A percentile compares a stretch with the other conserved stretches of the same genome.
These are phyloP conservation scores for Pseudomyrmex concolor DNA, from an alignment of 1,140 invertebrate species.

Conservation along the genomic window DNA sequence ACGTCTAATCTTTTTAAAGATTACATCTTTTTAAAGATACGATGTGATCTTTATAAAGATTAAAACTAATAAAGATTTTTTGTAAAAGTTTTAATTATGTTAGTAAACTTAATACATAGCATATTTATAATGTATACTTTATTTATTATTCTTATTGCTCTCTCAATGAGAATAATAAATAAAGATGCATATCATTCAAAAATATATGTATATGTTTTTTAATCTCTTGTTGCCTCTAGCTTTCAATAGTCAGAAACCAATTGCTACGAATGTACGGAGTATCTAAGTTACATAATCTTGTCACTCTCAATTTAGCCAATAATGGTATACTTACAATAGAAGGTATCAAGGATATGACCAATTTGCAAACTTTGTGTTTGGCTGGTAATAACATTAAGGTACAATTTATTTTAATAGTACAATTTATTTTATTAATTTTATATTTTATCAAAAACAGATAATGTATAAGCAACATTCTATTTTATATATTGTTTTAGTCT, in stretches of 20 bases:
- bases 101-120: neutral
- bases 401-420: constrained; percentile 53
- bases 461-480: too few relatives aligned
- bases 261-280: constrained; percentile 95
- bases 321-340: constrained; percentile 96
- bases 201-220: neutral
- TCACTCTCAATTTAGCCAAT: constrained; percentile 93
- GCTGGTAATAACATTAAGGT: constrained; percentile 91
- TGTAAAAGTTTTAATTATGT: neutral
- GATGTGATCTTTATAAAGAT: neutral
- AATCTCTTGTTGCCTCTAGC: constrained; percentile 85
- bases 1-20: too few relatives aligned
- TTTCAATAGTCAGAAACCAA: constrained; percentile 93
- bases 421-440: constrained; percentile 27
- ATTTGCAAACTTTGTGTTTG: constrained; percentile 91
- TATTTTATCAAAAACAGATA: neutral
- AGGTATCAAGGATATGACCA: constrained; percentile 92
- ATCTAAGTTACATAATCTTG: constrained; percentile 90
- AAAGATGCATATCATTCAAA: neutral
- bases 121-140: too few relatives aligned
- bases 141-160: too few relatives aligned
- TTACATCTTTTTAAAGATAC: too few relatives aligned
- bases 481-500: constrained; percentile 88
- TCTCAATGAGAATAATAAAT: too few relatives aligned
- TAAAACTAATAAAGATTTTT: constrained; percentile 1